Conservation (phyloP, 2,113 vertebrate genomes). For the Rhombomys opimus region DNA sequence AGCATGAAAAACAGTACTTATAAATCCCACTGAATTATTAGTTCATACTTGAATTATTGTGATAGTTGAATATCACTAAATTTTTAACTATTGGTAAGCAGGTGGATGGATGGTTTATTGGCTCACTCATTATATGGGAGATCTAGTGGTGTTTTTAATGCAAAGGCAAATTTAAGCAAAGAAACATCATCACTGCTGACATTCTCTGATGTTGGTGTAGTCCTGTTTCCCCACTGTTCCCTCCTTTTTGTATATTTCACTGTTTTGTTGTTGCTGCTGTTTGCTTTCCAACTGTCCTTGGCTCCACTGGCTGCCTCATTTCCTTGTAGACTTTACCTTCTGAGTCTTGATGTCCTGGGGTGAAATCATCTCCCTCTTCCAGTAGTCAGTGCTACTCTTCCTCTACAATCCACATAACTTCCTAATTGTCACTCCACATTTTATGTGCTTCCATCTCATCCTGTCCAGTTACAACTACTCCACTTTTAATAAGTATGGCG, state of each 20-base stretch:
- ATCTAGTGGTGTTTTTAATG: conserved; percentile 60
- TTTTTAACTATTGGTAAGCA: conserved; percentile 72
- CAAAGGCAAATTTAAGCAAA: conserved; percentile 62
- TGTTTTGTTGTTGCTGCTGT: background rate
- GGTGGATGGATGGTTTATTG: conserved; percentile 59
- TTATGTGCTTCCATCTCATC: background rate
- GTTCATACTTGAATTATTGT: conserved; percentile 70
- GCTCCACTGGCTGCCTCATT: background rate
- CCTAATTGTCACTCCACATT: background rate
- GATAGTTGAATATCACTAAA: conserved; percentile 68
- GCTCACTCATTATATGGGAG: background rate
- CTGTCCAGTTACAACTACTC: background rate
- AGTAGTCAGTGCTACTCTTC: background rate
- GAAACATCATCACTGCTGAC: background rate
- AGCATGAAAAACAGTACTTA: conserved; percentile 50
- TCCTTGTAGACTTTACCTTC: background rate
- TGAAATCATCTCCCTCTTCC: background rate
- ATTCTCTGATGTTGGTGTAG: background rate
- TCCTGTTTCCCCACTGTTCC: background rate
- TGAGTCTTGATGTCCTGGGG: too few relatives aligned
- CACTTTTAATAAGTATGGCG: too few relatives aligned
- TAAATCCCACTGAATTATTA: conserved; percentile 77
- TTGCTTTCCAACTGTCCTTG: background rate
- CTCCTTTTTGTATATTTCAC: background rate
- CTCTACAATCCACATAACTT: background rate